phyloP scores from a whole-genome alignment of 2,888 invertebrate genomes.

The Homarus gammarus region DNA sequence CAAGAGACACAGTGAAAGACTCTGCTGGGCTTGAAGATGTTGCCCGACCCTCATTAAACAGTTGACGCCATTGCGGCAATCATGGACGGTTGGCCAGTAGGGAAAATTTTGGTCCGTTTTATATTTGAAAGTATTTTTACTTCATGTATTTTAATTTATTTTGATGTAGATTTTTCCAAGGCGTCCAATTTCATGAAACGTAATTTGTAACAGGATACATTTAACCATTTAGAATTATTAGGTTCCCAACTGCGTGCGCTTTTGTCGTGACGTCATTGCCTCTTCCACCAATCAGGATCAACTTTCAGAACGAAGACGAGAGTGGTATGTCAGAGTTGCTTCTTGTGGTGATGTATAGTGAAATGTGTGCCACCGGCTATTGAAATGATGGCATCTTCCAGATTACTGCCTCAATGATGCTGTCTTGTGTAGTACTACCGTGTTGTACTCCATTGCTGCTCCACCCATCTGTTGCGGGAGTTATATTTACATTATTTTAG shows the following conservation, averaged over 20 bases:
- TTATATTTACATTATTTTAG: too few relatives aligned
- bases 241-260: background rate
- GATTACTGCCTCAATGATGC: too few relatives aligned
- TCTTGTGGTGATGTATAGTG: background rate
- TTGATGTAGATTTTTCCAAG: background rate
- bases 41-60: conserved; percentile 12
- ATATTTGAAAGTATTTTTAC: background rate
- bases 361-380: background rate
- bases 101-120: background rate
- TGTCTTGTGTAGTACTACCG: too few relatives aligned
- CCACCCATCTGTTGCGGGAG: too few relatives aligned
- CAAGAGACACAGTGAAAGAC: conserved; percentile 30
- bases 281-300: conserved; percentile 1
- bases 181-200: background rate
- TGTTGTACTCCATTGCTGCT: too few relatives aligned
- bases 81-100: conserved; percentile 19
- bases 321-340: background rate
- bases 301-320: background rate
- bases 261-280: background rate
- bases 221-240: background rate
- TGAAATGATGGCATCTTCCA: too few relatives aligned
- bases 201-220: background rate
- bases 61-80: conserved; percentile 40
- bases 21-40: conserved; percentile 15
- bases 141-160: background rate